These are phyloP conservation scores for Lethrus apterus DNA, from an alignment of 1,140 invertebrate genomes.

Conservation along the genomic window DNA sequence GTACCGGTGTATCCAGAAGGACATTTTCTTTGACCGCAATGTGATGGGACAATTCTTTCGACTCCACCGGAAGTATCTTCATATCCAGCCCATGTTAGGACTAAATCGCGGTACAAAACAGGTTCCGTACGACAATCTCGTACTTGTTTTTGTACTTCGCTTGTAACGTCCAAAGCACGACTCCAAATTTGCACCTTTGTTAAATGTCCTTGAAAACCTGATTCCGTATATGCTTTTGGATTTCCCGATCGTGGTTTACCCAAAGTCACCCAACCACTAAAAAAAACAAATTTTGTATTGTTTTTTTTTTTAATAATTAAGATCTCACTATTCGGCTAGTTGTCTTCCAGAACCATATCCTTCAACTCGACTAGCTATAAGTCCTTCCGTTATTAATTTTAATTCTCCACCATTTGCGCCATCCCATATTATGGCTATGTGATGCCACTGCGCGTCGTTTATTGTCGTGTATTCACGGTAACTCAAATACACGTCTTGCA, in stretches of 20 bases:
- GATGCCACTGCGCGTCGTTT: conserved; percentile 96
- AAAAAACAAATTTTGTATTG: conserved; percentile 33
- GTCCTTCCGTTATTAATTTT: conserved; percentile 83
- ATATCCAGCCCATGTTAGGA: conserved; percentile 89
- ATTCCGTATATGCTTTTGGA: conserved; percentile 68
- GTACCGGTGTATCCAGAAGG: conserved; percentile 74
- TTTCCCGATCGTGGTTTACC: conserved; percentile 76
- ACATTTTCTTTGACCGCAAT: conserved; percentile 82
- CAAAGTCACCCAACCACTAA: conserved; percentile 83
- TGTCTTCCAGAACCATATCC: conserved; percentile 72
- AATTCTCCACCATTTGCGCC: conserved; percentile 76
- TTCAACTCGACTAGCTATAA: conserved; percentile 84
- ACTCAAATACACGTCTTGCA: conserved; percentile 83
- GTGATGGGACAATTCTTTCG: conserved; percentile 82
- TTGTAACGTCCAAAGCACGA: conserved; percentile 79
- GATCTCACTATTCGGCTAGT: conserved; percentile 64
- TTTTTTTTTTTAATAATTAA: conserved; percentile 20
- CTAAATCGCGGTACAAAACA: conserved; percentile 76
- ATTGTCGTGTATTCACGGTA: conserved; percentile 88
- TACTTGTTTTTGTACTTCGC: conserved; percentile 90
- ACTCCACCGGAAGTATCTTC: conserved; percentile 83
- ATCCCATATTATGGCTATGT: conserved; percentile 89
- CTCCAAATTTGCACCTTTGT: conserved; percentile 95
- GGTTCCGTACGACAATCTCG: conserved; percentile 86
- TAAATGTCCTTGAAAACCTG: conserved; percentile 89